Evolutionary conservation across 2,888 invertebrate genomes (phyloP), one percentile per base, ranked within the genome.

Genomic region (Noctua janthina): DNA sequence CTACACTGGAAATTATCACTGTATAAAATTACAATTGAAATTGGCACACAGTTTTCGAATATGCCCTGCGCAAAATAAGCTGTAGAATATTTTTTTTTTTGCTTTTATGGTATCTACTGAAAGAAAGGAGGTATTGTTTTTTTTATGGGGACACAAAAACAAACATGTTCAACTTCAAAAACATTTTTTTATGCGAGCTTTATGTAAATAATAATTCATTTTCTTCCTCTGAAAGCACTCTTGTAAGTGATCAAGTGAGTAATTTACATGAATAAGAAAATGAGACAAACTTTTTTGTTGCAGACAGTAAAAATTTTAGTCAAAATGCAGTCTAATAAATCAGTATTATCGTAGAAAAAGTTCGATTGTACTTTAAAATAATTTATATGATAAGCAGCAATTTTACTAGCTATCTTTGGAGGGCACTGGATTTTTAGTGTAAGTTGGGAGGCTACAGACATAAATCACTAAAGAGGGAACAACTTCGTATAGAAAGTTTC

Each of bases 251-350:
- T n/a, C 2, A 35, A 69, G 43, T 74, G n/a, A 20, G 23, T 67
- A n/a, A 76, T 67, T 59, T 81, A 67, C 49, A 43, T 66, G 35
- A 74, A 69, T 59, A 69, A 35, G 6, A 17, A 79, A 67, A 17
- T 23, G 0, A 7, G 11, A 56, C 17, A 64, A 1, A 35, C 8
- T 70, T n/a, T 29, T 56, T 49, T 51, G 15, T 59, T 20, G 20
- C 7, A 39, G 39, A 51, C 39, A 54, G 20, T 15, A 56, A 0
- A 64, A n/a, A 20, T 0, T 23, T n/a, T 35, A 35, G 3, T n/a
- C 62, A 23, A 20, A 74, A 39, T 46, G 46, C 0, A 15, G 46
- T 69, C 2, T 29, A 29, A 56, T 70, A 49, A 49, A 75, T 70
- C 11, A 64, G 29, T 17, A 46, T 70, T 3, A 64, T 0, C 3